Evolutionary conservation across 2,113 vertebrate species (phyloP).

Genomic region (Zosterops pallidus): DNA sequence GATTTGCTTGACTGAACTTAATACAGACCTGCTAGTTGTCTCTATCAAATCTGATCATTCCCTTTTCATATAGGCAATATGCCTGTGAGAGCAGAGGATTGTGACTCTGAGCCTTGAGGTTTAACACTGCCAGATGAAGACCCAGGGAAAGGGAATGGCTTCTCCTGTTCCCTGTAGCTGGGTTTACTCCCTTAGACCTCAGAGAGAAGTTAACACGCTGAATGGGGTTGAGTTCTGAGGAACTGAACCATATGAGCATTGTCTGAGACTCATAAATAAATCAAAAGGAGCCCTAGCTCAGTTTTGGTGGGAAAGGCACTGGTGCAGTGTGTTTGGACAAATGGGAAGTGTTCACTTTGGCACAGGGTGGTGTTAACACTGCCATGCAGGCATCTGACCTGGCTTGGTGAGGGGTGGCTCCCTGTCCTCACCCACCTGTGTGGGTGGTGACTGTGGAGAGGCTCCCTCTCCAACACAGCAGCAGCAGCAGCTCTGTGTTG

Average conservation of each 20-base stretch:
- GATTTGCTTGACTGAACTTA: not conserved
- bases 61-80: not conserved
- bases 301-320: not conserved
- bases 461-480: not conserved
- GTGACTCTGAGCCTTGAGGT: not conserved
- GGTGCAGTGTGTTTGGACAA: not conserved
- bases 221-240: not conserved
- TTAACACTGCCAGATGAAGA: not conserved
- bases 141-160: not conserved
- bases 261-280: not conserved
- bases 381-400: not conserved
- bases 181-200: not conserved
- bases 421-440: not conserved
- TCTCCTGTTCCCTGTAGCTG: not conserved
- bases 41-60: not conserved
- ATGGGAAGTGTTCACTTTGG: not conserved
- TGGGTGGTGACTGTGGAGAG: not conserved
- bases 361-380: fast-evolving
- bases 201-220: fast-evolving
- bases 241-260: not conserved
- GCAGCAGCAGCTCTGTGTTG: not conserved
- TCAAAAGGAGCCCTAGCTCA: not conserved
- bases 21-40: not conserved
- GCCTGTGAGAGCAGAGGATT: not conserved
- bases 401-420: not conserved